Percentiles rank a stretch among this genome's conserved stretches.
Conservation (phyloP, 23 tunicate genomes). For the Halocynthia roretzi region DNA sequence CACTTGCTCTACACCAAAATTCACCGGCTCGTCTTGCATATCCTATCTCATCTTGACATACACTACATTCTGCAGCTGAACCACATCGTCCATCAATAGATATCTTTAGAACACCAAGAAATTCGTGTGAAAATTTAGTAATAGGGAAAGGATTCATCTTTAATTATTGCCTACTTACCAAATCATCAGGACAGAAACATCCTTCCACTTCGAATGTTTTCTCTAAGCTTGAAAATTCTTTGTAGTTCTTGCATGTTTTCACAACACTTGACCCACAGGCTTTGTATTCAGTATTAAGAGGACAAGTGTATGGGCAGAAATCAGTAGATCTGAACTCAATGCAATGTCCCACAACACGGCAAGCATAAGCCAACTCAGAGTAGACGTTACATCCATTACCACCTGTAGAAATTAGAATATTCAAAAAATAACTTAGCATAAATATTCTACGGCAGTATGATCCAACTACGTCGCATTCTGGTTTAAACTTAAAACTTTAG, state of each 20-base stretch:
- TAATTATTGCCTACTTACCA: conserved; percentile 27
- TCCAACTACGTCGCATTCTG: no score
- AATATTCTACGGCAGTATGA: no score
- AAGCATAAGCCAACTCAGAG: conserved; percentile 58
- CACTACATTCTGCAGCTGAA: conserved; percentile 43
- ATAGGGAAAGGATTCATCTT: neutral
- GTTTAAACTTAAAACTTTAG: no score
- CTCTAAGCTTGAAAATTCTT: conserved; percentile 25
- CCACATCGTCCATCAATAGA: conserved; percentile 65
- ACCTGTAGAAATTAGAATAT: conserved; percentile 31
- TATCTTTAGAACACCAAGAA: conserved; percentile 7
- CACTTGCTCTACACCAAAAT: conserved; percentile 33
- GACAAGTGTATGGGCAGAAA: conserved; percentile 68
- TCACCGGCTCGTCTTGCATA: conserved; percentile 67
- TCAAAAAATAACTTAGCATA: neutral
- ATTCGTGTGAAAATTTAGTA: neutral
- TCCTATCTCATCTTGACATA: conserved; percentile 66
- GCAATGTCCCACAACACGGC: conserved; percentile 63
- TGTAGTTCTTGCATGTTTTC: conserved; percentile 90
- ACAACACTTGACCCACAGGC: conserved; percentile 72
- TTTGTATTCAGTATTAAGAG: conserved; percentile 52
- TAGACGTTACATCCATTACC: conserved; percentile 68
- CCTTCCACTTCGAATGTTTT: conserved; percentile 68
- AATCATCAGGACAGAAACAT: conserved; percentile 89
- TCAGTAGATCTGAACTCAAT: conserved; percentile 84